Conservation (phyloP, 2,888 invertebrate genomes). For the Diarsia brunnea region DNA sequence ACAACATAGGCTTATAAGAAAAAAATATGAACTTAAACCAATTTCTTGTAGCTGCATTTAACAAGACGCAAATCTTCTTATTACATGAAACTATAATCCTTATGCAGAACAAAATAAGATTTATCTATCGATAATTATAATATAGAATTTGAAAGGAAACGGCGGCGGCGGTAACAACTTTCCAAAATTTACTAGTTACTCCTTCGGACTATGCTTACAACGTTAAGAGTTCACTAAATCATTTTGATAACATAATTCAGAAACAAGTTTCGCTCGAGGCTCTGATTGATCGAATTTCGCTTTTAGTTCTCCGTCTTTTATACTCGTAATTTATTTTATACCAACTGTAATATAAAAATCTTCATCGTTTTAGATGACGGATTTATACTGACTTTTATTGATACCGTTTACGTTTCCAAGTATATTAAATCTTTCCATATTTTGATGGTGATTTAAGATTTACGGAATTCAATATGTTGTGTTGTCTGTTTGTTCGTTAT, state of each 20-base stretch:
- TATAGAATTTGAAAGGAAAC: slow-evolving; percentile 51
- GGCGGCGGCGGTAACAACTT: slow-evolving; percentile 68
- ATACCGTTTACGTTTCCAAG: slow-evolving; percentile 51
- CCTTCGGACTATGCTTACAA: slow-evolving; percentile 66
- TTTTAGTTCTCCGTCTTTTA: slow-evolving; percentile 66
- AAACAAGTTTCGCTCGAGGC: slow-evolving; percentile 64
- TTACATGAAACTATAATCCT: slow-evolving; percentile 26
- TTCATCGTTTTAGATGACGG: slow-evolving; percentile 51
- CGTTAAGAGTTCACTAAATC: slow-evolving; percentile 64
- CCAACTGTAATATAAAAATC: slow-evolving; percentile 60
- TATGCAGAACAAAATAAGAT: slow-evolving; percentile 38
- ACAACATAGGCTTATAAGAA: too few species aligned
- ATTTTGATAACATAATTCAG: slow-evolving; percentile 63
- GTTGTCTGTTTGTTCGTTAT: slow-evolving; percentile 43
- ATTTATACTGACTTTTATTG: slow-evolving; percentile 69
- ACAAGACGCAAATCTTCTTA: background rate
- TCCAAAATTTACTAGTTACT: slow-evolving; percentile 75
- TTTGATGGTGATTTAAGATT: slow-evolving; percentile 58
- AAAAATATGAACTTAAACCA: too few species aligned
- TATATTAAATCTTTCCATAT: slow-evolving; percentile 62
- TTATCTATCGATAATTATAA: slow-evolving; percentile 15
- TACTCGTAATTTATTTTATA: slow-evolving; percentile 62
- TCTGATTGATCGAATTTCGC: slow-evolving; percentile 67
- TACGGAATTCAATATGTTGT: slow-evolving; percentile 39
- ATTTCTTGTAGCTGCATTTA: background rate